Evolutionary conservation across 2,113 vertebrate genomes (phyloP), one percentile per base, ranked within the genome.

Genomic region (Dendrocopos noguchii): DNA sequence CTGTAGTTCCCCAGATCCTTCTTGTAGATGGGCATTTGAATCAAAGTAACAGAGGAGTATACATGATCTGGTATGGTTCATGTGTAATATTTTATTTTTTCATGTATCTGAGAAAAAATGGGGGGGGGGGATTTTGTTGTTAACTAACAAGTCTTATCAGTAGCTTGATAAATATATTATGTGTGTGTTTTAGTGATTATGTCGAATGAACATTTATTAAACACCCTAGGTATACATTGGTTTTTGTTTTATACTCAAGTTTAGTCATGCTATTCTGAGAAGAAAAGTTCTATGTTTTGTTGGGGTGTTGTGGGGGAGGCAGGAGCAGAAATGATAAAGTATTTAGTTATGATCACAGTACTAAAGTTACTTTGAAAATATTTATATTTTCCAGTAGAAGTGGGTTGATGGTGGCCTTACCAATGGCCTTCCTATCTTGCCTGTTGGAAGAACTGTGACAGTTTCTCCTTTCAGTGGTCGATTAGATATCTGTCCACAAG

Each of bases 371-470:
- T 77, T 78, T 29, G 20, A 80, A 84, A 72, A 59, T 75, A 28
- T 50, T 75, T 92, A 36, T 80, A 1, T 76, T 92, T 93, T 31
- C 50, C 55, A 15, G 3, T 68, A 99, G 99, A 98, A 94, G 66
- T 99, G 98, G 99, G 95, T 98, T 7, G 99, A 99, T 15, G 99
- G 99, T 21, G 98, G 98, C 3, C 97, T 99, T 80, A 98, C 98
- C 2, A 97, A 99, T 96, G 97, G 98, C 73, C 98, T 99, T n/a
- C 99, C 99, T 6, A 73, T 98, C 46, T 95, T 99, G 79, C 98
- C 98, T 1, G 61, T 65, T 24, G 98, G 98, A 59, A 98, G 98
- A 34, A 99, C 99, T 4, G 96, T 99, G 90, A 99, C 98, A 0
- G 93, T 99, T 78, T 99, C 99, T 6, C 98, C 98, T 4, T 99